Evolutionary conservation across 2,888 invertebrate genomes (phyloP).

Genomic region (Cylindroiulus punctatus): DNA sequence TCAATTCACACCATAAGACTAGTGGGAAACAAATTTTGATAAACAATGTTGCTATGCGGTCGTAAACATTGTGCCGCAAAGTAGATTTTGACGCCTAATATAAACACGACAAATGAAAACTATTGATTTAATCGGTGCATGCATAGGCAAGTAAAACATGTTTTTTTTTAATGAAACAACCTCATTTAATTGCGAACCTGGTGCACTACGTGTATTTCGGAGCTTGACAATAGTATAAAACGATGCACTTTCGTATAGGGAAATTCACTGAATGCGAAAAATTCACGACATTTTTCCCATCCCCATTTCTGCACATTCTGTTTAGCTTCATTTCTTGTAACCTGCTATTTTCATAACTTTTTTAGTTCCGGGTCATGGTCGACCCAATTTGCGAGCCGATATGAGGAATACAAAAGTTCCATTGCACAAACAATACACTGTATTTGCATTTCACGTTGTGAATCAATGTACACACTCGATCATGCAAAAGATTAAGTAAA

Average conservation of each 20-base stretch:
- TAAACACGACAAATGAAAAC: not conserved
- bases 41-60: not conserved
- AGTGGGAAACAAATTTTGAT: not conserved
- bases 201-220: not conserved
- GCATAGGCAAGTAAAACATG: not conserved
- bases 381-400: not conserved
- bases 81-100: not conserved
- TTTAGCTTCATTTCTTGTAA: not conserved
- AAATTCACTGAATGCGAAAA: too few species aligned
- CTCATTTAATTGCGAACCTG: not conserved
- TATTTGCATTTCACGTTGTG: not conserved
- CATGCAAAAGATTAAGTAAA: not conserved
- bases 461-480: not conserved
- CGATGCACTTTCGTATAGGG: not conserved
- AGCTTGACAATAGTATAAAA: not conserved
- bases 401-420: not conserved
- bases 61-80: not conserved
- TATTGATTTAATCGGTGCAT: not conserved
- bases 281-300: not conserved
- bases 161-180: not conserved
- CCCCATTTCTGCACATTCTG: not conserved
- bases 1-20: not conserved
- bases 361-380: conserved; percentile 36
- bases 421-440: not conserved
- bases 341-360: not conserved